Conservation (phyloP, 2,888 invertebrate species). For the Dyspetes luteomarginatus region DNA sequence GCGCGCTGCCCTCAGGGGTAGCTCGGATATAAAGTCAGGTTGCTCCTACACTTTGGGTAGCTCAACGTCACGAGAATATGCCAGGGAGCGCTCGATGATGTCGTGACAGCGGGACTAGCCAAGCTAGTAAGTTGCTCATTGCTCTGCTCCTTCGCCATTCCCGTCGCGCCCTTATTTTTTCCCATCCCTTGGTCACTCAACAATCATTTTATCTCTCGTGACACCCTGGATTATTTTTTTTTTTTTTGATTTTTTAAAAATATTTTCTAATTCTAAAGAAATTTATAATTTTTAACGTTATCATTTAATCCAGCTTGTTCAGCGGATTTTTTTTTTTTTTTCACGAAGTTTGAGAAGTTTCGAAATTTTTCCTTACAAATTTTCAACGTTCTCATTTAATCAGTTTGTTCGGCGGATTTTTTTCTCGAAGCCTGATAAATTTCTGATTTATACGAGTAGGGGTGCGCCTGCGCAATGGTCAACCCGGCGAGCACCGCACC, state of each 20-base stretch:
- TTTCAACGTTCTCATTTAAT: no score
- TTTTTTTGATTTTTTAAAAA: no score
- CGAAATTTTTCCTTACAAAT: no score
- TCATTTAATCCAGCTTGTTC: no score
- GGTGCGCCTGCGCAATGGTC: constrained; percentile 52
- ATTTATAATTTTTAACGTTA: no score
- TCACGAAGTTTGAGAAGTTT: no score
- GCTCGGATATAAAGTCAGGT: constrained; percentile 31
- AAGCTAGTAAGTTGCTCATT: constrained; percentile 66
- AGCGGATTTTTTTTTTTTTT: no score
- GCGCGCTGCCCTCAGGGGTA: constrained; percentile 56
- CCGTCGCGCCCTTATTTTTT: constrained; percentile 5
- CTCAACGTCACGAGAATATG: constrained; percentile 70
- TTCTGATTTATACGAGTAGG: constrained; percentile 15
- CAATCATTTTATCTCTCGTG: background rate
- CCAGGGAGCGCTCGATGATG: constrained; percentile 73
- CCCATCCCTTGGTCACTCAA: background rate
- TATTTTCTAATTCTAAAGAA: no score
- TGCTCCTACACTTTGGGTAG: constrained; percentile 50
- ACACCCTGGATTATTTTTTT: no score
- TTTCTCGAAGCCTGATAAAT: constrained; percentile 14
- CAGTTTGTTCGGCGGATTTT: no score
- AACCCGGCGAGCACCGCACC: constrained; percentile 59
- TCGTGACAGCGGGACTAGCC: constrained; percentile 73
- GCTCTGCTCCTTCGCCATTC: background rate